Evolutionary conservation across 1,140 invertebrate genomes (phyloP), one percentile per base, ranked within the genome.

Genomic region (Lordiphosa clarofinis): DNA sequence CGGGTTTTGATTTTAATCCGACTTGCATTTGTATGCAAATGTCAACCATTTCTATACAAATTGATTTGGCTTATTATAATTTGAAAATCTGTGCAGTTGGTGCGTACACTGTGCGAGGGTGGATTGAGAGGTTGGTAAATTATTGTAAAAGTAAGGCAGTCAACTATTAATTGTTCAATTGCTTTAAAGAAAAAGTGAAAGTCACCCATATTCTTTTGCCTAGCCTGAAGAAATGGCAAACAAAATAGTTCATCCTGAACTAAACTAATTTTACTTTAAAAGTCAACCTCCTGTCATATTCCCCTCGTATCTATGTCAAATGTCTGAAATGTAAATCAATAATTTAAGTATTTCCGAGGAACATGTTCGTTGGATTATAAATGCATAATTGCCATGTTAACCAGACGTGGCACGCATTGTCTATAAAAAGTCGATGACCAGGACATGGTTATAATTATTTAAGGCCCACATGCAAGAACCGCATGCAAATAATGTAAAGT

Each of bases 311-410:
- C 24, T 82, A 53, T 84, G 76, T 69, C 78, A 76, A 50, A 58
- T 57, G 61, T 47, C 46, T 42, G 12, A 15, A 1, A 10, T 8
- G n/a, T 65, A 84, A 84, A 82, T 82, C 76, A 78, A 82, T 82
- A 76, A 42, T 9, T 31, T 57, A 69, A 64, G 36, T 40, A 43
- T 53, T 84, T 82, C 73, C 63, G n/a, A 39, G 68, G 78, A 76
- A 84, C 59, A 55, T 56, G 67, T 53, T 53, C 24, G 19, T 54
- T 42, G 64, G 56, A 81, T 81, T 58, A 72, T 76, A 68, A 76
- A 81, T 81, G 68, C 76, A 82, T 76, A 84, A 69, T 69, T 73
- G 50, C 58, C 56, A 61, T 70, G 50, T 46, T 56, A 63, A 53
- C 8, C 7, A 53, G 24, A 24, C 42, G 10, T 28, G 64, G 36